Conservation (phyloP, 1,140 invertebrate genomes). For the Maniola jurtina region DNA sequence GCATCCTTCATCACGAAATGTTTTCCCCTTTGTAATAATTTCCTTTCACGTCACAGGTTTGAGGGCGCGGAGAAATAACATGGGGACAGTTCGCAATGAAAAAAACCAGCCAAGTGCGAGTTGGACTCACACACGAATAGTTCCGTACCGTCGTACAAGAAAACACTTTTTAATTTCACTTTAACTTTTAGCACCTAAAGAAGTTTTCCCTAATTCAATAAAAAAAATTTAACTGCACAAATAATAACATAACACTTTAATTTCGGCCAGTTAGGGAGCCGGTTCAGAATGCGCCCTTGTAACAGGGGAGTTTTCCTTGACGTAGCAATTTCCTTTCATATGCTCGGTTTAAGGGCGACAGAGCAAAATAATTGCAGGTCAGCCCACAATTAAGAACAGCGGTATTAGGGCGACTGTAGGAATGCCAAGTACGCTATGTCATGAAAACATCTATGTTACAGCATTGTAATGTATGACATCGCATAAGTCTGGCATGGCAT, state of each 20-base stretch:
- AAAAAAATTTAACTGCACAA: no score
- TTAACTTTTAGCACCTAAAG: no score
- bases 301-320: slow-evolving; percentile 1
- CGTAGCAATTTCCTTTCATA: no score
- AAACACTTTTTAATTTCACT: no score
- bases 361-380: slow-evolving; percentile 16
- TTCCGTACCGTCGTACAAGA: no score
- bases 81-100: slow-evolving; percentile 7
- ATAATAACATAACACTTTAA: no score
- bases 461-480: no score
- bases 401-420: not conserved
- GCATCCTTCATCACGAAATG: slow-evolving; percentile 13
- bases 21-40: slow-evolving; percentile 9
- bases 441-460: not conserved
- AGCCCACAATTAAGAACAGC: slow-evolving; percentile 16
- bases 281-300: not conserved
- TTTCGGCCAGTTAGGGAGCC: not conserved
- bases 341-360: slow-evolving; percentile 18
- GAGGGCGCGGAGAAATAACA: not conserved
- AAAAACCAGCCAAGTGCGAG: no score
- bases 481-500: no score
- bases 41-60: not conserved
- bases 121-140: no score
- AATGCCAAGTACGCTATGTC: not conserved
- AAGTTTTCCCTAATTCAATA: no score